Base-by-base conservation (phyloP, 2,888 invertebrate species). In the Colletes collaris region DNA sequence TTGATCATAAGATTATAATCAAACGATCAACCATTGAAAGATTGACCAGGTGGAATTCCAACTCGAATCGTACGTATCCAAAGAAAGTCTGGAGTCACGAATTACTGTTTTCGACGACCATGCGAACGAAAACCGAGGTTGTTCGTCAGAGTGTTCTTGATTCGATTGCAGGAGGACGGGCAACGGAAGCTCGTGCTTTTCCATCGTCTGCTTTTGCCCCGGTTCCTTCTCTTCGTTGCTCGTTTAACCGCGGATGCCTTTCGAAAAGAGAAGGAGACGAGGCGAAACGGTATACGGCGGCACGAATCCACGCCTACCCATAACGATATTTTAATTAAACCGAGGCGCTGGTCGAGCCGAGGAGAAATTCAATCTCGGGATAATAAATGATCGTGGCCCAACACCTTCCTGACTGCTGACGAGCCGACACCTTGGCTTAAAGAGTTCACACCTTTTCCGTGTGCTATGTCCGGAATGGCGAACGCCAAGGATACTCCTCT, bases 291-390 rank as follows among this genome's bases (percentile, higher is more conserved):
- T 88, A 87, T 88, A 88, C 87, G 79, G 91, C 89, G 89, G 89
- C 89, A 86, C 87, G 89, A 90, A 90, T 91, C 91, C 92, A 92
- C 92, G 92, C 93, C 92, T 92, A 92, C 93, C 92, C 91, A 92
- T 93, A 93, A 92, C 92, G 92, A 93, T 93, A 93, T 93, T 93
- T 93, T 93, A 93, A 93, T 93, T 93, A 93, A 93, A 92, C 90
- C 91, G 89, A 89, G 89, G 90, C 90, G 86, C 86, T 87, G 86
- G 87, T 73, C 87, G 88, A 86, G 87, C 89, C 87, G 88, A 88
- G 88, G 88, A 92, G 92, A 93, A 93, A 93, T 93, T 93, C 92
- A 93, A 93, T 93, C 93, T 93, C 89, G 89, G 90, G 92, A 93
- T 93, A 93, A 93, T 93, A 93, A 93, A 93, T 93, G 93, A 93